Evolutionary conservation across 2,113 vertebrate genomes (phyloP), one percentile per base, ranked within the genome.

Genomic region (Eptesicus fuscus): DNA sequence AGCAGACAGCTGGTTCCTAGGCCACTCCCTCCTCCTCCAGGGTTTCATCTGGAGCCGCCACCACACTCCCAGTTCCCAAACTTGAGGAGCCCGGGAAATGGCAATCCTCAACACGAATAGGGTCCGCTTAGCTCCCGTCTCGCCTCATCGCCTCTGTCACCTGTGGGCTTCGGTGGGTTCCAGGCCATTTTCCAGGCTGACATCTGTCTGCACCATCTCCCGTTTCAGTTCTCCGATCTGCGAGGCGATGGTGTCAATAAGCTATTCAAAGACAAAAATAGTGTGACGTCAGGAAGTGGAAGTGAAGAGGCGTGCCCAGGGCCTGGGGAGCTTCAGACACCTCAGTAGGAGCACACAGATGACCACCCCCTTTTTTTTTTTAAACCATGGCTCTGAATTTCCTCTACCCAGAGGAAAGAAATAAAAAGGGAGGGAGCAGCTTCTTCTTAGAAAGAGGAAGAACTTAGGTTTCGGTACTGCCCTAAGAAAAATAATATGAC

Each of bases 171-270:
- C 93, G 5, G 96, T 53, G 90, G 97, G 79, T 77, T 96, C 97
- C 96, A 98, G 97, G 95, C 97, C 97, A 95, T 99, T 98, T 96
- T 98, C 98, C 96, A 98, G 96, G 77, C 96, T 84, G 74, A 98
- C 97, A 96, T 98, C 98, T 37, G 98, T 98, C 97, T 98, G 98
- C 77, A 99, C 99, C 99, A 99, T 99, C 98, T 99, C 99, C 93
- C 99, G 99, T 98, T 99, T 99, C 98, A 99, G 98, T 97, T 99
- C 99, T 93, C 99, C 99, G 37, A 99, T 99, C 98, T 99, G 99
- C 67, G 98, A 98, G 53, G 99, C 99, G 92, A 99, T 99, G 5
- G 99, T 99, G 98, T 99, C 99, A 98, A 99, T 98, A 97, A 99
- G 99, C 99, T 99, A 97, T 89, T 98, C 94, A 97, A 97, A 97